phyloP scores from a whole-genome alignment of 2,113 vertebrate genomes.

The Romanogobio albipinnatus region DNA sequence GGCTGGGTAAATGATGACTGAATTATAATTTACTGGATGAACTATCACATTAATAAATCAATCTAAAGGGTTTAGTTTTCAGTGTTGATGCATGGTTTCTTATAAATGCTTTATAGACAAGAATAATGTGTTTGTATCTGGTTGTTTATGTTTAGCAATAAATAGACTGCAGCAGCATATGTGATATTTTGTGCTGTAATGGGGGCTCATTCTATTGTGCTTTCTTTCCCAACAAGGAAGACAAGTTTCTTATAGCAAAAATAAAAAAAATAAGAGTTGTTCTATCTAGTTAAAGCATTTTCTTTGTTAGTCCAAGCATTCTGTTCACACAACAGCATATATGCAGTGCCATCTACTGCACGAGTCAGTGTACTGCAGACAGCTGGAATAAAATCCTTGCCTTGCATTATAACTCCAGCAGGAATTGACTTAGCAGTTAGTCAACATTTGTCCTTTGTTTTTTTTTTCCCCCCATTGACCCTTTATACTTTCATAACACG shows the following conservation, averaged over 20 bases:
- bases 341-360: constrained; percentile 77
- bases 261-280: neutral
- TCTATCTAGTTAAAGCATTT: neutral
- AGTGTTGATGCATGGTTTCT: neutral
- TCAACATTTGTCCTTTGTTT: neutral
- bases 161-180: neutral
- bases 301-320: neutral
- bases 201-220: neutral
- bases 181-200: neutral
- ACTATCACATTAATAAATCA: neutral
- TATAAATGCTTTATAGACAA: neutral
- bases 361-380: neutral
- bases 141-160: neutral
- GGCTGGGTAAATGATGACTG: neutral
- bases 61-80: neutral
- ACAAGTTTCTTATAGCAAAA: neutral
- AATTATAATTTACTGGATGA: neutral
- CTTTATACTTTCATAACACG: neutral
- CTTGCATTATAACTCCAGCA: neutral
- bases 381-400: neutral
- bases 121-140: neutral
- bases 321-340: constrained; percentile 51
- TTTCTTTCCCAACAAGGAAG: neutral
- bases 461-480: too few species aligned
- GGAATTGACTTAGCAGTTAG: neutral